phyloP scores from a whole-genome alignment of 1,140 invertebrate species.

The Lepidurus couesii region DNA sequence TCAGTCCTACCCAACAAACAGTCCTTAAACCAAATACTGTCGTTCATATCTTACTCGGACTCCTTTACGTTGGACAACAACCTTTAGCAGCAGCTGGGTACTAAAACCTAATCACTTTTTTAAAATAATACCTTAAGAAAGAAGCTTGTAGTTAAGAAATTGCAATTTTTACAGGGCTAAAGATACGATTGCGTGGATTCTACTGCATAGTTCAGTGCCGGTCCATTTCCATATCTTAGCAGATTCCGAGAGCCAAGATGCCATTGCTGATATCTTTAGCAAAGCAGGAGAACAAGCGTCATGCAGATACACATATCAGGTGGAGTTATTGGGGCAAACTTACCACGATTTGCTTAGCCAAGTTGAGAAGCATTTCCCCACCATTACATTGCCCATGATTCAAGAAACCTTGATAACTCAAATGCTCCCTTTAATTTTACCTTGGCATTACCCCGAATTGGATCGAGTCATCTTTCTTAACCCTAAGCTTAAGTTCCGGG shows the following conservation, averaged over 20 bases:
- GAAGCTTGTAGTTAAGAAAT: not conserved
- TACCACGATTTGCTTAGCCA: conserved; percentile 25
- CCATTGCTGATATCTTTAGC: conserved; percentile 33
- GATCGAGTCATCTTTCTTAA: conserved; percentile 35
- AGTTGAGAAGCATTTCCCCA: conserved; percentile 8
- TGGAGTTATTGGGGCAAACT: conserved; percentile 31
- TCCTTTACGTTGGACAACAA: conserved; percentile 32
- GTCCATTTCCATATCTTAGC: conserved; percentile 36
- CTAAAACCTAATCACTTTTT: not conserved
- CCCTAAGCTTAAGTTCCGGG: conserved; percentile 30
- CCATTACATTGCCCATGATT: conserved; percentile 26
- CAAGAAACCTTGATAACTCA: conserved; percentile 33
- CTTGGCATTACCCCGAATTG: conserved; percentile 35
- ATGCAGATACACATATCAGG: conserved; percentile 23
- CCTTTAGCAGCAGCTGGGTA: conserved; percentile 33
- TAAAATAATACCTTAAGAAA: conserved; percentile 27
- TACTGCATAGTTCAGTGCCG: conserved; percentile 34
- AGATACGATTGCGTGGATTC: conserved; percentile 36
- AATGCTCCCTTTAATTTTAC: conserved; percentile 36
- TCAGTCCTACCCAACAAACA: not conserved
- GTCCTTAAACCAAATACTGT: not conserved
- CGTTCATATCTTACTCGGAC: conserved; percentile 28
- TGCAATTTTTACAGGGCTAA: conserved; percentile 29
- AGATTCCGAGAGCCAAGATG: conserved; percentile 33
- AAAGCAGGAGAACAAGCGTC: conserved; percentile 27